phyloP scores from a whole-genome alignment of 2,113 vertebrate genomes.

The Lampris megalopsis region DNA sequence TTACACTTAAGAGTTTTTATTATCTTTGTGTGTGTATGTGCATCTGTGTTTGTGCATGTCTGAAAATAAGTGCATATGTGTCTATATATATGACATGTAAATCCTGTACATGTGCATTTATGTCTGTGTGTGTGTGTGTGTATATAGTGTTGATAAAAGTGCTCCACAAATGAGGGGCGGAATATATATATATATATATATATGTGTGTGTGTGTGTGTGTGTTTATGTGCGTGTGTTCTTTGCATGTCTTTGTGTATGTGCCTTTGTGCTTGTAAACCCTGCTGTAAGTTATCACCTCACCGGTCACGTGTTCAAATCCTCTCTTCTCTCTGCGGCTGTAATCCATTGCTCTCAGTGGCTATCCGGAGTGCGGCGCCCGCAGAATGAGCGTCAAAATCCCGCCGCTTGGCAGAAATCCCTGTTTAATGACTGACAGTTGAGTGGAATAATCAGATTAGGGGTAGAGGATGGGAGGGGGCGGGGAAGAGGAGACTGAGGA shows the following conservation, averaged over 20 bases:
- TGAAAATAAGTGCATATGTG: slow-evolving; percentile 14
- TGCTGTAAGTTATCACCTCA: slow-evolving; percentile 29
- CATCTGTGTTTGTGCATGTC: slow-evolving; percentile 11
- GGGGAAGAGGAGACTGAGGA: not conserved
- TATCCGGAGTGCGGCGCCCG: slow-evolving; percentile 15
- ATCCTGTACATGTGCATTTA: slow-evolving; percentile 20
- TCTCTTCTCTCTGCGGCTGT: slow-evolving; percentile 43
- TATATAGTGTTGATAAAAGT: too few species aligned
- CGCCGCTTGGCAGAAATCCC: slow-evolving; percentile 46
- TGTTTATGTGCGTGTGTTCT: not conserved
- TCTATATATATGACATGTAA: not conserved
- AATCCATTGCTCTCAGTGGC: slow-evolving; percentile 36
- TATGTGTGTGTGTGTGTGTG: slow-evolving; percentile 2
- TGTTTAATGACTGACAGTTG: slow-evolving; percentile 53
- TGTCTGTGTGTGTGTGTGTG: slow-evolving; percentile 23
- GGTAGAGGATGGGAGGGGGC: slow-evolving; percentile 28
- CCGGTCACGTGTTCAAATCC: slow-evolving; percentile 19
- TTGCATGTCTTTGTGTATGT: slow-evolving; percentile 2
- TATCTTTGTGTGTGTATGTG: slow-evolving; percentile 18
- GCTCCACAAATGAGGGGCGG: not conserved
- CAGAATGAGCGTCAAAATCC: slow-evolving; percentile 56
- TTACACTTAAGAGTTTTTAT: slow-evolving; percentile 26
- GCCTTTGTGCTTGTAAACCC: slow-evolving; percentile 11
- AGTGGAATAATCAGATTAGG: slow-evolving; percentile 66
- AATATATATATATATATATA: too few species aligned